Evolutionary conservation across 2,888 invertebrate genomes (phyloP), one percentile per base, ranked within the genome.

Genomic region (Digitonthophagus gazella): DNA sequence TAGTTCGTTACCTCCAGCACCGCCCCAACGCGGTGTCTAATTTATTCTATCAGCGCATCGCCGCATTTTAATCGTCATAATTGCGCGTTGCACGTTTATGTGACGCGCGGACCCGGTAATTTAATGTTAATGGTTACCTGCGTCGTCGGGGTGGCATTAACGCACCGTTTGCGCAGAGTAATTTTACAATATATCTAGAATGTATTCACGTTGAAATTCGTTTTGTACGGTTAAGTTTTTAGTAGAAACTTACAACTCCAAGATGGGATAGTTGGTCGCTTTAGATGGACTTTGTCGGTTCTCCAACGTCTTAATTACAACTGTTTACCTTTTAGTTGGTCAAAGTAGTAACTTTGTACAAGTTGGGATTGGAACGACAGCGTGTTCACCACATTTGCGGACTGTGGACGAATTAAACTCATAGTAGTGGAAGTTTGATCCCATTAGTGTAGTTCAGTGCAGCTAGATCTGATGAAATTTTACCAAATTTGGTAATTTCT

Each of bases 271-370:
- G 20, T 18, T 18, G 28, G 6, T 11, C 58, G n/a, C 15, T 58
- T 58, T 15, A 15, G 58, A 16, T 18, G 58, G 15, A 58, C 16
- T 58, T 58, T 2, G 54, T 14, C 18, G 16, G 58, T 58, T 2
- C 58, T n/a, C n/a, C 16, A 11, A 15, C 14, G 16, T 15, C 58
- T 58, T 58, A 58, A 58, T 58, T 58, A 15, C 58, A 18, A 18
- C 58, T 58, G 58, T 58, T 58, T 58, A 58, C 58, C 58, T 58
- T 58, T 58, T 58, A 58, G n/a, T n/a, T n/a, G n/a, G n/a, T n/a
- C n/a, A n/a, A 58, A 58, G 16, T 15, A 8, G 15, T 14, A 58
- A 58, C 58, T 58, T 58, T 58, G 58, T 58, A 15, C 58, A 58
- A 58, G 58, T 58, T 58, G 16, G 18, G 2, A 14, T 14, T 16